Percentiles rank a stretch among this genome's conserved stretches.
Evolutionary conservation across 2,888 invertebrate genomes (phyloP).

Genomic region (Tetrapedia diversipes): DNA sequence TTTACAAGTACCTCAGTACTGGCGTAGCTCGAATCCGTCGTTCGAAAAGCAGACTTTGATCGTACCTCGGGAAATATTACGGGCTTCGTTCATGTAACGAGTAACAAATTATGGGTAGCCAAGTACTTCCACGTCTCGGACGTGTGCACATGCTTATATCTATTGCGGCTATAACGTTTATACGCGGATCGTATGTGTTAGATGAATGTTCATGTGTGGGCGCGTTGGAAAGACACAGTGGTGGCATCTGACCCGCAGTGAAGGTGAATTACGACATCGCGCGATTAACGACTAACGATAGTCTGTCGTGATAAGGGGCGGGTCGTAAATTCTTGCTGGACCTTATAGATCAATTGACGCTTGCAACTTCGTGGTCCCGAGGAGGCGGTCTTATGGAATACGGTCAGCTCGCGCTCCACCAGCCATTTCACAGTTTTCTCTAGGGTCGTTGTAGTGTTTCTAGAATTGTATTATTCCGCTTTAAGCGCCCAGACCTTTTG

Average conservation of each 20-base stretch:
- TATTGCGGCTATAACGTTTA: too few relatives aligned
- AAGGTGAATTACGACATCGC: conserved; percentile 60
- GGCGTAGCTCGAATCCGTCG: background rate
- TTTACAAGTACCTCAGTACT: conserved; percentile 6
- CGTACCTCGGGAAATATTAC: conserved; percentile 25
- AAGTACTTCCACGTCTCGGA: background rate
- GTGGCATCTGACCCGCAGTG: conserved; percentile 43
- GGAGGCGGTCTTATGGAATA: background rate
- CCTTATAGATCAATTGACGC: conserved; percentile 40
- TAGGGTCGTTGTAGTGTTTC: conserved; percentile 31
- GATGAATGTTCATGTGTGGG: background rate
- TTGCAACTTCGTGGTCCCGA: conserved; percentile 11
- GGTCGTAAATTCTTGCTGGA: conserved; percentile 33
- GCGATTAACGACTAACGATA: conserved; percentile 56
- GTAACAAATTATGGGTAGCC: conserved; percentile 39
- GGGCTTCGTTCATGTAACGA: conserved; percentile 15
- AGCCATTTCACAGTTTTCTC: conserved; percentile 7
- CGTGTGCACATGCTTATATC: background rate
- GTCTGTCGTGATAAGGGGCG: conserved; percentile 44
- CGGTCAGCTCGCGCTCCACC: background rate
- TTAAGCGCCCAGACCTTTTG: conserved; percentile 32
- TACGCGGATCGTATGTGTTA: background rate
- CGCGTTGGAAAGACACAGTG: conserved; percentile 7
- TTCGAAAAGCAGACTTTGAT: conserved; percentile 19
- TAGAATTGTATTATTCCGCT: conserved; percentile 37